phyloP scores from a whole-genome alignment of 2,113 vertebrate species.

The Protobothrops mucrosquamatus region DNA sequence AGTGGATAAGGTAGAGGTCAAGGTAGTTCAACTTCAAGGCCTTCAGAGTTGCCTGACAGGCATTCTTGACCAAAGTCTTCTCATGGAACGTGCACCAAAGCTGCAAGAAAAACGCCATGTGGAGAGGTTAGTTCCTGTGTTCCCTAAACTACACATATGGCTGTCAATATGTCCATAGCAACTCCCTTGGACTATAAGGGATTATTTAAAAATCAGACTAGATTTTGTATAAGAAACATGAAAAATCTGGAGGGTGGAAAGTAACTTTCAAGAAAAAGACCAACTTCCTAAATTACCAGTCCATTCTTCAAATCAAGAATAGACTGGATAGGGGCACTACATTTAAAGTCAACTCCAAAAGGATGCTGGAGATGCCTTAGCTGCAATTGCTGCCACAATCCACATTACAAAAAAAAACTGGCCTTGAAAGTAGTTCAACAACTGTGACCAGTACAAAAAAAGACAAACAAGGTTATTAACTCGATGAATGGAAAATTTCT shows the following conservation, averaged over 20 bases:
- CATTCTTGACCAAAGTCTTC: conserved; percentile 77
- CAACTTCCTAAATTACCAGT: background rate
- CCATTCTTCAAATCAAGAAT: background rate
- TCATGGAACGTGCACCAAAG: conserved; percentile 89
- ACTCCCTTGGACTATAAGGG: background rate
- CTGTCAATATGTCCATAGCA: background rate
- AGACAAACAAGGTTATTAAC: background rate
- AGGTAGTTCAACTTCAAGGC: conserved; percentile 86
- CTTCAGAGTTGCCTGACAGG: conserved; percentile 83
- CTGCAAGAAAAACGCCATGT: conserved; percentile 58
- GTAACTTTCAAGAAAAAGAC: background rate
- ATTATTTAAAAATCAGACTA: background rate
- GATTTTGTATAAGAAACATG: no score
- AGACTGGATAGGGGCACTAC: background rate
- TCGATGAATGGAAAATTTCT: background rate
- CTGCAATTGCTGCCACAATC: background rate
- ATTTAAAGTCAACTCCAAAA: background rate
- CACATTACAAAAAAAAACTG: background rate
- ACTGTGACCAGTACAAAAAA: background rate
- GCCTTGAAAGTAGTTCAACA: background rate
- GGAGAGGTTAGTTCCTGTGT: background rate
- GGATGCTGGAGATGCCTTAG: background rate
- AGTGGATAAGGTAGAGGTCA: conserved; percentile 92
- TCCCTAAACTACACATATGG: background rate
- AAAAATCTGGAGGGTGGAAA: background rate